Conservation (phyloP, 2,797 vertebrate species). For the Sternotherus odoratus region DNA sequence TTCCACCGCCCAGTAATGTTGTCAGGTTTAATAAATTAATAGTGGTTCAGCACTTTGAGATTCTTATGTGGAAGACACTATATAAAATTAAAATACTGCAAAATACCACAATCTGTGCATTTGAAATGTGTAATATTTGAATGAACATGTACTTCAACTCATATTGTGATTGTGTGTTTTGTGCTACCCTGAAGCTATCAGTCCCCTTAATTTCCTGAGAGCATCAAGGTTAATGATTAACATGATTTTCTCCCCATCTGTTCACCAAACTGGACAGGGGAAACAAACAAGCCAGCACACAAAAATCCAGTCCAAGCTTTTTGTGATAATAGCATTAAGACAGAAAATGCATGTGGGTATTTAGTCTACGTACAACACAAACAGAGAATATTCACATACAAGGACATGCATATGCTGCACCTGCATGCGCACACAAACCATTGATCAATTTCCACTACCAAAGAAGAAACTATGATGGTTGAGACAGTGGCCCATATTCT, state of each 20-base stretch:
- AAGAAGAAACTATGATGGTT: neutral
- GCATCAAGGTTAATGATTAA: neutral
- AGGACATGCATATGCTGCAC: neutral
- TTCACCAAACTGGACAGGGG: neutral
- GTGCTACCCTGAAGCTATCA: neutral
- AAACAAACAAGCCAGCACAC: neutral
- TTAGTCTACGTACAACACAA: neutral
- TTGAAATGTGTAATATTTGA: accelerated
- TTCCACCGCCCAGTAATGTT: neutral
- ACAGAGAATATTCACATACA: neutral
- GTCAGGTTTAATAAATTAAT: neutral
- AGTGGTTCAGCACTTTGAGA: neutral
- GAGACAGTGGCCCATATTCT: neutral
- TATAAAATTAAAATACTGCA: neutral
- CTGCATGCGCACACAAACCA: neutral
- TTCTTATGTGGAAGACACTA: neutral
- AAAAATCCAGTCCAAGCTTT: neutral
- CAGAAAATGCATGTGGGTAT: neutral
- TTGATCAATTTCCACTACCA: neutral
- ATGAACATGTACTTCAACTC: neutral
- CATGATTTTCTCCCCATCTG: neutral
- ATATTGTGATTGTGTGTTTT: neutral
- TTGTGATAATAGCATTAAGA: neutral
- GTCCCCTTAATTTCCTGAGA: neutral
- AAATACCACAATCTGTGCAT: neutral